Percentiles rank a stretch among this genome's conserved stretches.
Conservation (phyloP, 2,113 vertebrate genomes). For the Passerina amoena region DNA sequence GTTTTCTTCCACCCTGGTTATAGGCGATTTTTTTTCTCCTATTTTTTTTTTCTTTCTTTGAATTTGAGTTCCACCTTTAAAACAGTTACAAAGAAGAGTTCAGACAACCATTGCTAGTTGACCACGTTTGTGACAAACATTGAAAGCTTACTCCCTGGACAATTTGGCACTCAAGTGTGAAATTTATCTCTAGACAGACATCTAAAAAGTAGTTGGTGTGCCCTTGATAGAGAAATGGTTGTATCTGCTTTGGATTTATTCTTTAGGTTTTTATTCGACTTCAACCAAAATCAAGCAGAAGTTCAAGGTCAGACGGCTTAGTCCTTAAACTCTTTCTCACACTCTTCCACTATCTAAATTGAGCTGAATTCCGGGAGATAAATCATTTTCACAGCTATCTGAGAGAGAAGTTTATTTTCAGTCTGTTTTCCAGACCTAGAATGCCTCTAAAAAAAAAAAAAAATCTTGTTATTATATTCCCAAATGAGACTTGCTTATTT, state of each 20-base stretch:
- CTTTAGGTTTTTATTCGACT: background rate
- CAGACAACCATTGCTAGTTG: background rate
- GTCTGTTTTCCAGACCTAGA: background rate
- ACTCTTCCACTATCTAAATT: background rate
- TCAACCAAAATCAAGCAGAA: background rate
- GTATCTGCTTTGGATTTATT: background rate
- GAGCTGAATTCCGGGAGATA: background rate
- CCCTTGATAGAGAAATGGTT: fast-evolving
- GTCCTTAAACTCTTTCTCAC: background rate
- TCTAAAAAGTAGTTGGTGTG: background rate
- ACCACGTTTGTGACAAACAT: background rate
- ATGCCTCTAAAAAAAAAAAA: background rate
- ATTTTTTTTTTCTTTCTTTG: background rate
- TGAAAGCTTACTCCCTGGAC: background rate
- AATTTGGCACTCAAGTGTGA: background rate
- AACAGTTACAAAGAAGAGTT: background rate
- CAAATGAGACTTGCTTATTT: background rate
- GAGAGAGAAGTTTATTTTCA: background rate
- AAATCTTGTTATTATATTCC: background rate
- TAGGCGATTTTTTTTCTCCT: background rate
- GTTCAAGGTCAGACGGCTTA: background rate
- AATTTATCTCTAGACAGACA: background rate
- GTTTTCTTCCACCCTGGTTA: background rate
- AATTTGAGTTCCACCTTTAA: background rate
- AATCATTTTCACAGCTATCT: background rate